A percentile compares a stretch with the other conserved stretches of the same genome.
These are phyloP conservation scores for Hyphantria cunea DNA, from an alignment of 1,140 invertebrate species.

Conservation along the genomic window DNA sequence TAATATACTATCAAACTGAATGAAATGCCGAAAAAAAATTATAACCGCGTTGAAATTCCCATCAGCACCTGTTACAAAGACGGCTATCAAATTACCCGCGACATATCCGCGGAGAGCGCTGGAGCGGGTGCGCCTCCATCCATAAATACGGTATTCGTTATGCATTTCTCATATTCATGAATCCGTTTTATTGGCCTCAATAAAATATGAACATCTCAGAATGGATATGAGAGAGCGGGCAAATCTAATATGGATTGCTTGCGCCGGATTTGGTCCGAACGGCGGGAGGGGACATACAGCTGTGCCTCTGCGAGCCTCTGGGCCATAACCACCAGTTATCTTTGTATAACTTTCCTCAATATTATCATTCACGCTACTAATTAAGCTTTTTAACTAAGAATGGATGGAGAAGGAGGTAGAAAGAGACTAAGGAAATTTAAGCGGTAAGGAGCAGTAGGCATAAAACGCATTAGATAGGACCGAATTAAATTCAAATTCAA, in stretches of 20 bases:
- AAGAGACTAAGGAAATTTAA: no score
- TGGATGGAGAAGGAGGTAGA: no score
- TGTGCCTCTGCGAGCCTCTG: conserved; percentile 41
- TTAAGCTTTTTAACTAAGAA: no score
- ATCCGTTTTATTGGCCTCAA: conserved; percentile 83
- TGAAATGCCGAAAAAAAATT: conserved; percentile 55
- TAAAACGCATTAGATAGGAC: no score
- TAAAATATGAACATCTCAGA: conserved; percentile 83
- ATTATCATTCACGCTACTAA: no score
- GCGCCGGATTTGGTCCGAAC: conserved; percentile 73
- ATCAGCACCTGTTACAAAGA: conserved; percentile 80
- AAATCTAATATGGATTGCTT: conserved; percentile 81
- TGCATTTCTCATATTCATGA: conserved; percentile 82
- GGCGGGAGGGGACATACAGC: conserved; percentile 64
- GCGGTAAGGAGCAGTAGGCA: no score
- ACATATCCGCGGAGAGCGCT: conserved; percentile 63
- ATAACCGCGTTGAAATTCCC: conserved; percentile 71
- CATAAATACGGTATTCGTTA: conserved; percentile 81
- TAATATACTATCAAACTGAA: conserved; percentile 50
- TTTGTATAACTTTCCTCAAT: not conserved
- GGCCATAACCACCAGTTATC: not conserved
- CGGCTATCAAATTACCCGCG: conserved; percentile 77
- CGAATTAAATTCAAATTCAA: no score
- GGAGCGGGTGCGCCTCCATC: conserved; percentile 68
- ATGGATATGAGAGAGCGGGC: conserved; percentile 80